These are phyloP conservation scores for Macrocentrus cingulum DNA, from an alignment of 1,140 invertebrate species.

Conservation along the genomic window DNA sequence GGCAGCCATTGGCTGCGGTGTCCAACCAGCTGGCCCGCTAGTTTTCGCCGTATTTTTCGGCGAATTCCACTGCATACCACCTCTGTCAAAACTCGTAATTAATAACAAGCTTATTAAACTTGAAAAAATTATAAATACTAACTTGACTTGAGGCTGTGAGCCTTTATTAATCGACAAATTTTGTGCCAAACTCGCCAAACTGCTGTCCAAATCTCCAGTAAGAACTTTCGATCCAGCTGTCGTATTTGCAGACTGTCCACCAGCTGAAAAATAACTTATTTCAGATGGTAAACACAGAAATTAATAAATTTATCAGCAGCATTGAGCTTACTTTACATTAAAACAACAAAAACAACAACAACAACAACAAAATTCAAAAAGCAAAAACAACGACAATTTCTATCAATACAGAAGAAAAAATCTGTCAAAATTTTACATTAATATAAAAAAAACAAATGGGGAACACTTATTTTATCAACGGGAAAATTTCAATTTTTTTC, in stretches of 20 bases:
- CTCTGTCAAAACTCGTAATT: slow-evolving; percentile 32
- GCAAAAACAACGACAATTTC: background rate
- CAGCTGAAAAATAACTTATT: slow-evolving; percentile 46
- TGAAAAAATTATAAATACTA: slow-evolving; percentile 49
- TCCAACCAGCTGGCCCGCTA: slow-evolving; percentile 70
- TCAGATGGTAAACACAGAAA: slow-evolving; percentile 42
- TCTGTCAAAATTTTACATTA: too few relatives aligned
- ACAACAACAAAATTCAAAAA: slow-evolving; percentile 34
- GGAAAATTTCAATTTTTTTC: too few relatives aligned
- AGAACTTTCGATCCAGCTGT: slow-evolving; percentile 70
- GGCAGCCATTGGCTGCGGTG: slow-evolving; percentile 81
- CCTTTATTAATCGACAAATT: slow-evolving; percentile 90
- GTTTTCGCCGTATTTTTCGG: slow-evolving; percentile 81
- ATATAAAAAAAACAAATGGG: too few relatives aligned
- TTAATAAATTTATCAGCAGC: slow-evolving; percentile 62
- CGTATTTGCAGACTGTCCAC: slow-evolving; percentile 56
- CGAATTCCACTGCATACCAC: slow-evolving; percentile 83
- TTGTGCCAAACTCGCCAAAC: slow-evolving; percentile 84
- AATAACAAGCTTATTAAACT: slow-evolving; percentile 3
- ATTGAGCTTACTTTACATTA: slow-evolving; percentile 76
- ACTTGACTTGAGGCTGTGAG: slow-evolving; percentile 71
- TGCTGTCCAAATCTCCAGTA: slow-evolving; percentile 89
- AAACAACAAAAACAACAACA: slow-evolving; percentile 54
- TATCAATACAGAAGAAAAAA: too few relatives aligned
- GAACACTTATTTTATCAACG: too few relatives aligned